Evolutionary conservation across 2,113 vertebrate species (phyloP).

Genomic region (Aspidoscelis tigris): DNA sequence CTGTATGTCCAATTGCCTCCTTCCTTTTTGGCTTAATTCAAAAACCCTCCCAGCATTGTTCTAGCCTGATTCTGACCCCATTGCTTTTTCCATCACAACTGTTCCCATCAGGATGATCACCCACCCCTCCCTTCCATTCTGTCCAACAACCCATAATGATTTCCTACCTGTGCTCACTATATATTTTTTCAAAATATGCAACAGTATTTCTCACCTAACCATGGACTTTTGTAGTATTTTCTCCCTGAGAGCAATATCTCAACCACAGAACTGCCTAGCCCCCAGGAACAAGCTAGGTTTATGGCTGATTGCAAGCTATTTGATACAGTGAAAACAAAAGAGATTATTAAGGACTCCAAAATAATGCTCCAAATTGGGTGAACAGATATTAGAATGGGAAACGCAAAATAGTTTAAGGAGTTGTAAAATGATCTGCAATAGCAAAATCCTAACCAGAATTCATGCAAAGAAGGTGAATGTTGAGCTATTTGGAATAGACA

Average conservation of each 20-base stretch:
- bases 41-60: conserved; percentile 65
- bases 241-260: conserved; percentile 23
- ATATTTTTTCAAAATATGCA: neutral
- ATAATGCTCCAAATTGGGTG: too few relatives aligned
- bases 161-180: conserved; percentile 34
- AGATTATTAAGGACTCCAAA: too few relatives aligned
- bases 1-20: conserved; percentile 38
- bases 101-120: conserved; percentile 18
- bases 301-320: too few relatives aligned
- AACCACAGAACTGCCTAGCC: conserved; percentile 12
- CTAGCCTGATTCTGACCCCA: conserved; percentile 20
- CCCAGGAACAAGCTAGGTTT: neutral
- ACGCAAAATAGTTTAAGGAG: too few relatives aligned
- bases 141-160: conserved; percentile 9
- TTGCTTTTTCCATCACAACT: conserved; percentile 41
- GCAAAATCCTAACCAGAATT: too few relatives aligned
- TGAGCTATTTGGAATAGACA: too few relatives aligned
- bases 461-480: too few relatives aligned
- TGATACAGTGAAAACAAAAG: too few relatives aligned
- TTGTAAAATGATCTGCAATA: too few relatives aligned
- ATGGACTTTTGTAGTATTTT: conserved; percentile 34
- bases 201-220: conserved; percentile 42
- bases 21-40: conserved; percentile 26
- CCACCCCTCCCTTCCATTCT: conserved; percentile 51
- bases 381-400: too few relatives aligned